Base-by-base conservation (phyloP, 2,888 invertebrate genomes). In the Netelia melanura region DNA sequence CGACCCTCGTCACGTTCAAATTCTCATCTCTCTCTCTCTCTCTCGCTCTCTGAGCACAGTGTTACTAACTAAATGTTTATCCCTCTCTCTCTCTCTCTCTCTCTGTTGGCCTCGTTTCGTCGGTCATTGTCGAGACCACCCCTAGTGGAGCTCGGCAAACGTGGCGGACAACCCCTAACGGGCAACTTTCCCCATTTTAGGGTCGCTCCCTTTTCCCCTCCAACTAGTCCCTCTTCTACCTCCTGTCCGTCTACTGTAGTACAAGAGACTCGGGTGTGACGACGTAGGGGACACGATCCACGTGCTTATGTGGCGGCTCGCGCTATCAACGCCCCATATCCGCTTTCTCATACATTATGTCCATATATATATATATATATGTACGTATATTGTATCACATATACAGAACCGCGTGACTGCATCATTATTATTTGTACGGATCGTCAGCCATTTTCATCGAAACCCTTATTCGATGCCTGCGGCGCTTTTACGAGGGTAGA, bases 261-360 rank as follows among this genome's bases (percentile, higher is more conserved):
- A 54, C 54, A 54, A 54, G 17, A 17, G 54, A 48, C 23, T 10
- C n/a, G 44, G 23, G 25, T 71, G 48, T 61, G 52, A 82, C 71
- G 76, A 65, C 54, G 38, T 48, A 11, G 43, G 52, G 68, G 54
- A 68, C 52, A 64, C 71, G 38, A 65, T 68, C 81, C 84, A 84
- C 81, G 84, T 78, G 81, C 84, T 78, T 21, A 64, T 78, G 84
- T 58, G 78, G 84, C 78, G 38, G 74, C 81, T 65, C 65, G 44
- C 58, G 56, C 74, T 83, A 88, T 85, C 86, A 86, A 85, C 85
- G 83, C 84, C 81, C 83, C 81, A 85, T 83, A 87, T 87, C 86
- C 85, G 86, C 78, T 86, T 77, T 61, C 30, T 74, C 38, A 61
- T 61, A 14, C 30, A 38, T 23, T 43, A 3, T 30, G 6, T 38